Evolutionary conservation across 2,113 vertebrate species (phyloP), one percentile per base, ranked within the genome.

Genomic region (Ovibos moschatus): DNA sequence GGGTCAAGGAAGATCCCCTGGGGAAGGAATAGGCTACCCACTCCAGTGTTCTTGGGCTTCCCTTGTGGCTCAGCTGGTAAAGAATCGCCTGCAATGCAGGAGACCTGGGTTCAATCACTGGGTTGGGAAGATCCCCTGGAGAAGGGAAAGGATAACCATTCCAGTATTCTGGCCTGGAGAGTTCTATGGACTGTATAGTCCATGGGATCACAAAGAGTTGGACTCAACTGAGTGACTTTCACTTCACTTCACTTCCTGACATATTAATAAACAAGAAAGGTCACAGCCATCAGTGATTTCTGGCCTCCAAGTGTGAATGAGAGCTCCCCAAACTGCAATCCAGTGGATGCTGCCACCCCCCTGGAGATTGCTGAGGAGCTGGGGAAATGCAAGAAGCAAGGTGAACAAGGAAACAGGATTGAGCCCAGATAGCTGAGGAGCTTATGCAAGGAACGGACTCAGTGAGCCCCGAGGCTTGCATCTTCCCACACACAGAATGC

Each of bases 131-230:
- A 71, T 71, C 19, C n/a, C 19, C 19, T 71, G n/a, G 67, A 71
- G 67, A 71, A 71, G n/a, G 64, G n/a, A 36, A 71, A 36, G 4
- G n/a, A 5, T 71, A 71, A 9, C 9, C 17, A 36, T 10, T 71
- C n/a, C 64, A 36, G n/a, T 71, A 71, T 71, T 36, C 16, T 12
- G n/a, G 10, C 19, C 64, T 36, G 64, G 64, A 71, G 19, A 36
- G 36, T 36, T 36, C n/a, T 9, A 36, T 11, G n/a, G 17, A 36
- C n/a, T 36, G n/a, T 71, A 12, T 36, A 23, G 19, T 40, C 19
- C n/a, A 12, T 23, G 10, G 30, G 2, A 6, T 40, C 0, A 2
- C n/a, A 71, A 71, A 40, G 19, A 40, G 2, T 40, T 5, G 5
- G 19, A 40, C n/a, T 40, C 67, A 71, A 1, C 19, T 71, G 19